Percentiles rank a stretch among this genome's conserved stretches.
Evolutionary conservation across 2,888 invertebrate genomes (phyloP).

Genomic region (Chorisops tibialis): DNA sequence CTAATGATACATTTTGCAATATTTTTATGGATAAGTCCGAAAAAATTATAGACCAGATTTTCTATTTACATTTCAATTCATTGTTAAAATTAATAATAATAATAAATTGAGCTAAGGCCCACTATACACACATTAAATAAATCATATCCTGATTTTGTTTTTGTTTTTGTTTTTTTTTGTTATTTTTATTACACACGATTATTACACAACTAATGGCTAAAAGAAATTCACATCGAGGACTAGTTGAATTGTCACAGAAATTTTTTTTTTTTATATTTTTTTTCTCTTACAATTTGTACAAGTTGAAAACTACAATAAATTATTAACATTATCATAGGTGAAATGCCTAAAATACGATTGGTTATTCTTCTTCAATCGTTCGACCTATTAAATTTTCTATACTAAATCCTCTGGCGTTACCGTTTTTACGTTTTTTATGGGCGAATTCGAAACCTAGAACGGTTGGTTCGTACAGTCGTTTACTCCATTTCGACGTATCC

Average conservation of each 20-base stretch:
- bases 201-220: constrained; percentile 16
- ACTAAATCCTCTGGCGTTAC: constrained; percentile 50
- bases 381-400: constrained; percentile 51
- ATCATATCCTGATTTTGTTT: not conserved
- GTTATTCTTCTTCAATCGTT: constrained; percentile 40
- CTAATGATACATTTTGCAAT: constrained; percentile 10
- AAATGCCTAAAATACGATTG: not conserved
- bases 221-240: constrained; percentile 25
- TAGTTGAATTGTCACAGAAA: constrained; percentile 16
- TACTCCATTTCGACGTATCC: constrained; percentile 14
- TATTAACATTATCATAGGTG: not conserved
- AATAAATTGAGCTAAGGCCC: constrained; percentile 10
- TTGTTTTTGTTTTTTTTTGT: not conserved
- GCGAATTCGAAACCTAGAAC: constrained; percentile 42
- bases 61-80: constrained; percentile 17
- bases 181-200: not conserved
- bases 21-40: not conserved
- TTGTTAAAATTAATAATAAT: too few relatives aligned
- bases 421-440: constrained; percentile 43
- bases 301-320: constrained; percentile 8
- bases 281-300: constrained; percentile 4
- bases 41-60: constrained; percentile 2
- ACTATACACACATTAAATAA: not conserved
- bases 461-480: constrained; percentile 37
- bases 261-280: constrained; percentile 2